These are phyloP conservation scores for Meriones unguiculatus DNA, from an alignment of 2,113 vertebrate species.

Conservation along the genomic window DNA sequence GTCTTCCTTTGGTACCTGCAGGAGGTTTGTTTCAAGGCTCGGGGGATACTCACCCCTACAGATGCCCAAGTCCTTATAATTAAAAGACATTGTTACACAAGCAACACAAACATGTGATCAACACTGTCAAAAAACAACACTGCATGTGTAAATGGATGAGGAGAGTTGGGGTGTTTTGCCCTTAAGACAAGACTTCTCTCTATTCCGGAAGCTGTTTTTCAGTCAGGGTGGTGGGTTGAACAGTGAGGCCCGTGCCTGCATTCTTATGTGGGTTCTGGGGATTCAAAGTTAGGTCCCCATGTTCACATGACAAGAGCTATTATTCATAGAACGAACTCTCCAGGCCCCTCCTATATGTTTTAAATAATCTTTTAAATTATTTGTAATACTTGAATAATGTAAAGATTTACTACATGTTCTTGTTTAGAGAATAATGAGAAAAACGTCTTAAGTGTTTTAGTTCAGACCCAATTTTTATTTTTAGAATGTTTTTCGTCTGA, in stretches of 20 bases:
- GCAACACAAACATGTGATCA: neutral
- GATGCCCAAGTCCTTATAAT: neutral
- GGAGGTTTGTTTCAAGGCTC: neutral
- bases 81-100: neutral
- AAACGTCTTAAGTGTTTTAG: neutral
- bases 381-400: neutral
- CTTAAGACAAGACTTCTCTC: neutral
- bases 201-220: neutral
- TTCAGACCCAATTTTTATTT: neutral
- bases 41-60: neutral
- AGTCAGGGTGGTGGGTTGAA: neutral
- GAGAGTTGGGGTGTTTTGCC: neutral
- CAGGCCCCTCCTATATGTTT: neutral
- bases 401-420: neutral
- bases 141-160: neutral
- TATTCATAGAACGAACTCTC: neutral
- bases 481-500: neutral
- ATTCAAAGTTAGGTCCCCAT: neutral
- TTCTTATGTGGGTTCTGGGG: neutral
- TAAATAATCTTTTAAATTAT: no score
- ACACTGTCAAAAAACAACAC: neutral
- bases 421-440: neutral
- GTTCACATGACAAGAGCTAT: neutral
- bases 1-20: neutral
- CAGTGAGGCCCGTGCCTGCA: neutral